A percentile compares a stretch with the other conserved stretches of the same genome.
Evolutionary conservation across 2,888 invertebrate species (phyloP).

Genomic region (Stictocephala bisonia): DNA sequence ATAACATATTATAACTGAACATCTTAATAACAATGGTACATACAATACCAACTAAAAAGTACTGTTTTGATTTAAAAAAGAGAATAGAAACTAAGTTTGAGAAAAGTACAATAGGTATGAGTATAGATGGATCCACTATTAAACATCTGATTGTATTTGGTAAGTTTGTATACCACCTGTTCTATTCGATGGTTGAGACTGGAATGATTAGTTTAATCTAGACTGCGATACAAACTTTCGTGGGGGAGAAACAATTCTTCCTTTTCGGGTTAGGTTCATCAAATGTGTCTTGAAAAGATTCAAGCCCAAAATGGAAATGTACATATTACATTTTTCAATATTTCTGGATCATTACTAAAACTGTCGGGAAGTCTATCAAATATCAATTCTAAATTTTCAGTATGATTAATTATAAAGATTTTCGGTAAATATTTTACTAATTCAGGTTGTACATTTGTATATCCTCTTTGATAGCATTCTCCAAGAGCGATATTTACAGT

Average conservation of each 20-base stretch:
- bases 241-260: constrained; percentile 3
- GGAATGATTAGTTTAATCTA: too few relatives aligned
- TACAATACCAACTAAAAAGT: too few relatives aligned
- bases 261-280: constrained; percentile 5
- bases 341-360: background rate
- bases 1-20: too few relatives aligned
- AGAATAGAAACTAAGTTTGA: too few relatives aligned
- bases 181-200: too few relatives aligned
- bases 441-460: background rate
- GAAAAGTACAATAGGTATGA: too few relatives aligned
- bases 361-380: background rate
- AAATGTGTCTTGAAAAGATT: background rate
- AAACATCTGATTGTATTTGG: too few relatives aligned
- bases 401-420: background rate
- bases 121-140: too few relatives aligned
- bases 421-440: background rate
- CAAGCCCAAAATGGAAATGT: background rate
- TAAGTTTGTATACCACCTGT: too few relatives aligned
- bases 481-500: background rate
- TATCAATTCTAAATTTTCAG: background rate
- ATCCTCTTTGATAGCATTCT: background rate
- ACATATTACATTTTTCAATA: background rate
- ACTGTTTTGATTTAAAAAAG: too few relatives aligned
- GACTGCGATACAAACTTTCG: too few relatives aligned
- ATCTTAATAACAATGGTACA: too few relatives aligned